phyloP scores from a whole-genome alignment of 2,113 vertebrate genomes.

The Macquaria ambigua region DNA sequence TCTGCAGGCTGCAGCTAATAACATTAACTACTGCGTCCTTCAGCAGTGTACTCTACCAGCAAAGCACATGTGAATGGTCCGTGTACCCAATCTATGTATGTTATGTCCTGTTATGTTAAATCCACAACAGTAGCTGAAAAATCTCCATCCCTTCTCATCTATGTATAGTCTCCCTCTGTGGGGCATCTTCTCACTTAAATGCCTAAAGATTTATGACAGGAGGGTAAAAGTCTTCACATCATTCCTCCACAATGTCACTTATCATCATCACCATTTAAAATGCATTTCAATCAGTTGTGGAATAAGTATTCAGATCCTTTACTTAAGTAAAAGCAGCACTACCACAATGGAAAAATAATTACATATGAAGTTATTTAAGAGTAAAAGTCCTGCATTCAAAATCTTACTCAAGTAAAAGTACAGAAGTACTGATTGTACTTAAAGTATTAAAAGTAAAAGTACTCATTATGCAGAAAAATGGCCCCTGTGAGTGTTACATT shows the following conservation, averaged over 20 bases:
- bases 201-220: neutral
- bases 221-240: neutral
- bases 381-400: too few relatives aligned
- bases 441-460: neutral
- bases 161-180: neutral
- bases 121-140: neutral
- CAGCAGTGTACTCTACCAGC: constrained; percentile 59
- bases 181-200: neutral
- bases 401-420: too few relatives aligned
- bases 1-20: constrained; percentile 78
- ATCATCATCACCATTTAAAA: constrained; percentile 5
- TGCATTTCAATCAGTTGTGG: neutral
- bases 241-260: neutral
- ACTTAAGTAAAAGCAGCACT: neutral
- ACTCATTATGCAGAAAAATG: neutral
- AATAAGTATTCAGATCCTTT: neutral
- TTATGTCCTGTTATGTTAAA: constrained; percentile 29
- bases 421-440: neutral
- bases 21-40: constrained; percentile 80
- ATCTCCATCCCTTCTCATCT: neutral
- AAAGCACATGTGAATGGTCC: constrained; percentile 21
- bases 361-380: too few relatives aligned
- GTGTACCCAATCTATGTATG: constrained; percentile 28
- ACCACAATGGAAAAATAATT: too few relatives aligned
- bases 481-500: neutral